Evolutionary conservation across 2,797 vertebrate species (phyloP).

Genomic region (Cynodonichthys magdalenae): DNA sequence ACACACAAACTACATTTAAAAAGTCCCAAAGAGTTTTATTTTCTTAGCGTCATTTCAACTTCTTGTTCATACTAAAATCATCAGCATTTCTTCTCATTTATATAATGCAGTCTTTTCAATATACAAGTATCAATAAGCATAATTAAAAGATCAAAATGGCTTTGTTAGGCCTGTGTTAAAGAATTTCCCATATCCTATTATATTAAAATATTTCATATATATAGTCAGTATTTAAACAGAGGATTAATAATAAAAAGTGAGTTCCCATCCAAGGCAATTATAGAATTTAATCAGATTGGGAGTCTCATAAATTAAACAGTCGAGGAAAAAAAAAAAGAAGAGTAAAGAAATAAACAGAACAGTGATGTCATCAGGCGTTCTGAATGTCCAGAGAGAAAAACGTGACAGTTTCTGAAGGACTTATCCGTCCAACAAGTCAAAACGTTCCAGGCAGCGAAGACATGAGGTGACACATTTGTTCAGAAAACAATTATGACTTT

Average conservation of each 20-base stretch:
- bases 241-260: slow-evolving; percentile 79
- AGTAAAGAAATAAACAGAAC: slow-evolving; percentile 52
- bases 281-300: slow-evolving; percentile 77
- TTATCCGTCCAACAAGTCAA: slow-evolving; percentile 41
- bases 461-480: slow-evolving; percentile 60
- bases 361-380: slow-evolving; percentile 45
- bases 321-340: slow-evolving; percentile 33
- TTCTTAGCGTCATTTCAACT: slow-evolving; percentile 73
- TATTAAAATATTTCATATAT: slow-evolving; percentile 85
- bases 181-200: slow-evolving; percentile 81
- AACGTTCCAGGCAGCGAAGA: slow-evolving; percentile 54
- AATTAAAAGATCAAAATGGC: slow-evolving; percentile 82
- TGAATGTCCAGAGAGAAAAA: slow-evolving; percentile 48
- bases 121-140: slow-evolving; percentile 82
- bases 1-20: slow-evolving; percentile 72
- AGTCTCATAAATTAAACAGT: slow-evolving; percentile 80
- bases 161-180: slow-evolving; percentile 80
- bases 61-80: slow-evolving; percentile 78
- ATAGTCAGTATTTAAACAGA: slow-evolving; percentile 75
- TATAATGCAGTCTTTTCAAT: slow-evolving; percentile 79
- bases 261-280: slow-evolving; percentile 82
- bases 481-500: slow-evolving; percentile 55
- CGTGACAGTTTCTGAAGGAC: slow-evolving; percentile 43
- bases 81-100: slow-evolving; percentile 73
- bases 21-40: slow-evolving; percentile 80